These are phyloP conservation scores for Gryon sp. DNA, from an alignment of 1,140 invertebrate genomes.

Conservation along the genomic window DNA sequence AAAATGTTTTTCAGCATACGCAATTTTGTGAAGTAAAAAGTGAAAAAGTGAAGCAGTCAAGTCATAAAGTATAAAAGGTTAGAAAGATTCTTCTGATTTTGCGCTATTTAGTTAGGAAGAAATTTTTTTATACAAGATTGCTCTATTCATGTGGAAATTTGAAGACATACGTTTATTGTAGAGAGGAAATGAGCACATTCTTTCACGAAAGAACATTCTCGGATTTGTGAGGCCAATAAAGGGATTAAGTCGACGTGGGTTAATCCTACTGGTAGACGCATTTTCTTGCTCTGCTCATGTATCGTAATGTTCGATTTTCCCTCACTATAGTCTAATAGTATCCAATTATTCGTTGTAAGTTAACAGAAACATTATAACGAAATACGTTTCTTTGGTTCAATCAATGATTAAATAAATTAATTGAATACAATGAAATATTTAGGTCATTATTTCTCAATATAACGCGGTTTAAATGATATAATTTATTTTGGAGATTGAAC, in stretches of 20 bases:
- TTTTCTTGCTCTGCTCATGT: constrained; percentile 59
- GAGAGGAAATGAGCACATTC: constrained; percentile 42
- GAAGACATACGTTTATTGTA: constrained; percentile 11
- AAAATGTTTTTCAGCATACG: too few relatives aligned
- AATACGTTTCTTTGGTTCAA: not conserved
- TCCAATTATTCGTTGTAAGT: not conserved
- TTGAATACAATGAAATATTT: too few relatives aligned
- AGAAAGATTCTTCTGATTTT: too few relatives aligned
- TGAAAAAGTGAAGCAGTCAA: too few relatives aligned
- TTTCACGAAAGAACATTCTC: constrained; percentile 68
- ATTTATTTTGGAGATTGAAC: too few relatives aligned
- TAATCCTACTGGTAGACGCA: constrained; percentile 75
- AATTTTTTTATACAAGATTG: not conserved
- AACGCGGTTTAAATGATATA: too few relatives aligned
- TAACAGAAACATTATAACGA: not conserved
- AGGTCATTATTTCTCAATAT: too few relatives aligned
- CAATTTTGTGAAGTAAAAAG: too few relatives aligned
- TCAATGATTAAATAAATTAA: too few relatives aligned
- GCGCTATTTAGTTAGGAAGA: not conserved
- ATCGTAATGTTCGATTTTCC: constrained; percentile 25
- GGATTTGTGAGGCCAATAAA: constrained; percentile 77
- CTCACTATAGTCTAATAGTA: not conserved
- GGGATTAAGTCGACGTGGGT: constrained; percentile 77
- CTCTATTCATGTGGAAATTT: not conserved
- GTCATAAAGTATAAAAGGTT: too few relatives aligned